Conservation (phyloP, 2,888 invertebrate genomes). For the Drosophila melanosoma region DNA sequence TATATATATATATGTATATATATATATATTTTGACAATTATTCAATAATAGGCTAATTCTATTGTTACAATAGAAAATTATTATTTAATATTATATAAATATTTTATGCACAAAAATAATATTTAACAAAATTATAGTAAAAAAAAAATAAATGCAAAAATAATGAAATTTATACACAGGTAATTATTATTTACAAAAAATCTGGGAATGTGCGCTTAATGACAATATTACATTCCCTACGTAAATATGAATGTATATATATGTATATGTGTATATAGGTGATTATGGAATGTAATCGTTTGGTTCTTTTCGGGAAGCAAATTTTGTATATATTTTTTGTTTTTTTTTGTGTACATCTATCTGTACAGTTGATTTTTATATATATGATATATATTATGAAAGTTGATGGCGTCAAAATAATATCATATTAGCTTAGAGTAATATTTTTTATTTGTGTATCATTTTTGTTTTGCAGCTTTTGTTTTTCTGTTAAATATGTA, state of each 20-base stretch:
- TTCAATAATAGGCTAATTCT: constrained; percentile 37
- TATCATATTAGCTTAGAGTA: constrained; percentile 32
- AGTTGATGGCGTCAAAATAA: constrained; percentile 28
- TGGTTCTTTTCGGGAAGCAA: constrained; percentile 26
- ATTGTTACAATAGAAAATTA: constrained; percentile 55
- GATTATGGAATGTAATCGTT: constrained; percentile 17
- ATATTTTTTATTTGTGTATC: background rate
- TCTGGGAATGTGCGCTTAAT: constrained; percentile 50
- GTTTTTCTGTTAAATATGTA: constrained; percentile 28
- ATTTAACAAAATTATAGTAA: constrained; percentile 52
- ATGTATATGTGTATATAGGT: background rate
- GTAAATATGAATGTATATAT: constrained; percentile 12
- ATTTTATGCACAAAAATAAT: constrained; percentile 44
- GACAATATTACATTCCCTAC: constrained; percentile 38
- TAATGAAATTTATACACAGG: constrained; percentile 47
- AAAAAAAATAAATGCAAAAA: constrained; percentile 29
- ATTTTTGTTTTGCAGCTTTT: constrained; percentile 13
- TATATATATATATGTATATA: background rate
- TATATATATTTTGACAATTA: constrained; percentile 13
- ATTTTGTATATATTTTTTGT: background rate
- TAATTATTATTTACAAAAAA: constrained; percentile 63
- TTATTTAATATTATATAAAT: constrained; percentile 30
- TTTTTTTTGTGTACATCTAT: constrained; percentile 6
- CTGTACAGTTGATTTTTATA: constrained; percentile 1
- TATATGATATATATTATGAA: background rate